Evolutionary conservation across 1,140 invertebrate genomes (phyloP).

Genomic region (Hylaeus volcanicus): DNA sequence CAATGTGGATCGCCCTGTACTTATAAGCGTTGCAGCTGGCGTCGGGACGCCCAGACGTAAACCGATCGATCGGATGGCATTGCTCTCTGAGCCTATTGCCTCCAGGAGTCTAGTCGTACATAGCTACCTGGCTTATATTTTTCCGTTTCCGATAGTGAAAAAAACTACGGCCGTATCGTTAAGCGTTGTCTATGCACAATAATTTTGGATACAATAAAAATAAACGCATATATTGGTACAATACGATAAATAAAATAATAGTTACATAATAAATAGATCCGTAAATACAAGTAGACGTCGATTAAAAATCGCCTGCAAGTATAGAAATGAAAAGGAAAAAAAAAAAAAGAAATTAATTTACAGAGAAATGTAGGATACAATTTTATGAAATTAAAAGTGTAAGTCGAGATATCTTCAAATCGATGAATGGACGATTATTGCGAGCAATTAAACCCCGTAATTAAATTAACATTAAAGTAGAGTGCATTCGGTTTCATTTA

Average conservation of each 20-base stretch:
- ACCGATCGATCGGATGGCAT: constrained; percentile 62
- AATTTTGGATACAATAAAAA: not conserved
- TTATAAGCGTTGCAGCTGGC: constrained; percentile 40
- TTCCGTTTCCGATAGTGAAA: not conserved
- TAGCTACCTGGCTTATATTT: constrained; percentile 21
- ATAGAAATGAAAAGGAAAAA: too few relatives aligned
- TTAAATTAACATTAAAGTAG: too few relatives aligned
- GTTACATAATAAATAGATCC: too few relatives aligned
- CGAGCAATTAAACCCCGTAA: too few relatives aligned
- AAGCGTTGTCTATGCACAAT: not conserved
- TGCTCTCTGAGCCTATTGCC: constrained; percentile 44
- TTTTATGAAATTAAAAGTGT: too few relatives aligned
- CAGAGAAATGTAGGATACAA: too few relatives aligned
- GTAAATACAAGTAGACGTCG: not conserved
- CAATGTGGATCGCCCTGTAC: constrained; percentile 16
- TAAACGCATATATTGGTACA: not conserved
- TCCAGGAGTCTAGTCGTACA: constrained; percentile 29
- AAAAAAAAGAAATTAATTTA: too few relatives aligned
- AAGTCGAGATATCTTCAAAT: too few relatives aligned
- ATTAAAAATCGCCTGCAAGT: not conserved
- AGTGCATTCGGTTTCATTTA: too few relatives aligned
- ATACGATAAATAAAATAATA: not conserved
- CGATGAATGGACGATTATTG: too few relatives aligned
- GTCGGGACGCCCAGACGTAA: constrained; percentile 64
- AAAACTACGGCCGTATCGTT: not conserved